Percentiles rank a stretch among this genome's conserved stretches.
These are phyloP conservation scores for Campylomormyrus tamandua DNA, from an alignment of 2,113 vertebrate genomes.

Conservation along the genomic window DNA sequence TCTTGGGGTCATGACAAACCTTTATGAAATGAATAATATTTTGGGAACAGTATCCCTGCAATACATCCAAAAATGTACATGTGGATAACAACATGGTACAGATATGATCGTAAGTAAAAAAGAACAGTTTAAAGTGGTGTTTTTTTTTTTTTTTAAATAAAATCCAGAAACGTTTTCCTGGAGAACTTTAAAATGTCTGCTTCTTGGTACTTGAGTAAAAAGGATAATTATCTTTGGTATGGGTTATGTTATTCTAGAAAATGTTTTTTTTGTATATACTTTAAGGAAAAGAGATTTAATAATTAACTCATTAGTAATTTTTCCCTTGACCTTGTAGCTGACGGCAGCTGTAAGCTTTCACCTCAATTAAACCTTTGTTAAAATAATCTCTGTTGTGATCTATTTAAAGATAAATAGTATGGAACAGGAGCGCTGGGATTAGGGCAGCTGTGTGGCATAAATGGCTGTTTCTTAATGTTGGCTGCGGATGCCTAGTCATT, in stretches of 20 bases:
- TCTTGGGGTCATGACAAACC: background rate
- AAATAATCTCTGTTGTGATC: background rate
- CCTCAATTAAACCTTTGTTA: background rate
- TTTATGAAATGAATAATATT: background rate
- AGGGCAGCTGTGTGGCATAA: background rate
- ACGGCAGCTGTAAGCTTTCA: background rate
- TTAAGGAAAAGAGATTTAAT: background rate
- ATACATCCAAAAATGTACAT: background rate
- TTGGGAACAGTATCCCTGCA: background rate
- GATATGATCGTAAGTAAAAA: background rate
- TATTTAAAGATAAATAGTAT: background rate
- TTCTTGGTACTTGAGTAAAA: background rate
- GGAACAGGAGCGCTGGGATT: background rate
- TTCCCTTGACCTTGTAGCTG: background rate
- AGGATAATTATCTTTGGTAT: background rate
- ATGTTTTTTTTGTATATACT: background rate
- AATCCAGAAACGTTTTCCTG: background rate
- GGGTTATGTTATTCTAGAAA: background rate
- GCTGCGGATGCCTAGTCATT: background rate
- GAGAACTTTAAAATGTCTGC: background rate
- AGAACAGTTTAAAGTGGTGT: background rate
- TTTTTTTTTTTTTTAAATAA: background rate
- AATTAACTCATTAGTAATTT: background rate
- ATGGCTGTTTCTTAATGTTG: background rate
- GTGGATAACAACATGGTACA: background rate